Evolutionary conservation across 2,888 invertebrate genomes (phyloP).

Genomic region (Incurvaria masculella): DNA sequence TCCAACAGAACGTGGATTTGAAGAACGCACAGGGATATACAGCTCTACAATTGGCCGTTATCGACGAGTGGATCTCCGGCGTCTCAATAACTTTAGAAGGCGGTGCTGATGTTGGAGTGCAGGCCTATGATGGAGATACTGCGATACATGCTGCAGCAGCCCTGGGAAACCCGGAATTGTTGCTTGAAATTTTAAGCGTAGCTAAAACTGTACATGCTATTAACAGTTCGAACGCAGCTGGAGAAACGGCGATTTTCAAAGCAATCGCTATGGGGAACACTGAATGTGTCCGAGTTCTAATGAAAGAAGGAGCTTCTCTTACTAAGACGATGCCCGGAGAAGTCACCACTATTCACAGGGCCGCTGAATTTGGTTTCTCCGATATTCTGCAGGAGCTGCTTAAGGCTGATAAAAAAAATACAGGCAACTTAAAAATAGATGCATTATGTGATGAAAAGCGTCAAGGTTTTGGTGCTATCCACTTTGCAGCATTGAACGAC

Average conservation of each 20-base stretch:
- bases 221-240: slow-evolving; percentile 41
- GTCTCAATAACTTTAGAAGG: slow-evolving; percentile 50
- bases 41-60: slow-evolving; percentile 51
- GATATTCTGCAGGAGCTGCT: slow-evolving; percentile 53
- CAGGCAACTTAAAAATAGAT: slow-evolving; percentile 31
- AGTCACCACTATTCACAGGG: slow-evolving; percentile 58
- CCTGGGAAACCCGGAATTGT: slow-evolving; percentile 42
- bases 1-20: slow-evolving; percentile 40
- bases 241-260: slow-evolving; percentile 49
- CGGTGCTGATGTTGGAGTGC: slow-evolving; percentile 35
- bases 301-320: slow-evolving; percentile 44
- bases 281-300: slow-evolving; percentile 40
- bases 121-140: slow-evolving; percentile 50
- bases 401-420: slow-evolving; percentile 31
- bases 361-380: slow-evolving; percentile 52
- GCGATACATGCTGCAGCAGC: slow-evolving; percentile 54
- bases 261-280: slow-evolving; percentile 39
- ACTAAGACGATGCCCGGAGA: slow-evolving; percentile 39
- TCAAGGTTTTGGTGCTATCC: slow-evolving; percentile 48
- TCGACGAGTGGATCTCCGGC: slow-evolving; percentile 49
- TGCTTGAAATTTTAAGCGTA: slow-evolving; percentile 48
- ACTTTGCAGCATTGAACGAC: slow-evolving; percentile 56
- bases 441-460: slow-evolving; percentile 32
- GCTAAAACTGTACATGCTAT: slow-evolving; percentile 45
- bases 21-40: slow-evolving; percentile 47